These are phyloP conservation scores for Dendrophyllia cribrosa DNA, from an alignment of 64 coral and sea anemone species.

Conservation along the genomic window DNA sequence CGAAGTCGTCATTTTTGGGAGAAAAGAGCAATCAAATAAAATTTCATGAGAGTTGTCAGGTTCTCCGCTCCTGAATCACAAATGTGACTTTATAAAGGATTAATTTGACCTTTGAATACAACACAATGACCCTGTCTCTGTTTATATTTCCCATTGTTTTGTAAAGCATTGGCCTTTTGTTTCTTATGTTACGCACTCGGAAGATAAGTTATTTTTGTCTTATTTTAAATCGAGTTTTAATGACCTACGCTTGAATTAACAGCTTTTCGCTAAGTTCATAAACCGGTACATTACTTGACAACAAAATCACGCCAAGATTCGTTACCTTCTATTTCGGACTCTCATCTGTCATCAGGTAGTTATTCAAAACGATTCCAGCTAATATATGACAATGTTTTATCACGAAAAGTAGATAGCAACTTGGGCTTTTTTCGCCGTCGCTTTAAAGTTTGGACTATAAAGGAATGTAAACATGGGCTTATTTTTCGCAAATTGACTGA, in stretches of 20 bases:
- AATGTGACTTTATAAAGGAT: not conserved
- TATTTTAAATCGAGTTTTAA: not conserved
- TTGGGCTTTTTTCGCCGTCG: not conserved
- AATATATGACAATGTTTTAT: too few species aligned
- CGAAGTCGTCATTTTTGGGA: constrained; percentile 42
- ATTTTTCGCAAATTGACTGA: not conserved
- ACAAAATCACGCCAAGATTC: too few species aligned
- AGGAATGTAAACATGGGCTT: constrained; percentile 4
- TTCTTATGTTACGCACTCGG: not conserved
- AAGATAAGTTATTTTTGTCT: not conserved
- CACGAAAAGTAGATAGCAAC: too few species aligned
- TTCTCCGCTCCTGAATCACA: not conserved
- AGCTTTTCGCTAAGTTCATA: constrained; percentile 2
- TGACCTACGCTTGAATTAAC: constrained; percentile 2
- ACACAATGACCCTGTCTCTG: not conserved
- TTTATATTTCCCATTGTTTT: constrained; percentile 9
- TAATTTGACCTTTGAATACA: not conserved
- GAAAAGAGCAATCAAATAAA: not conserved
- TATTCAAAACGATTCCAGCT: too few species aligned
- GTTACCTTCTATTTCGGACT: too few species aligned
- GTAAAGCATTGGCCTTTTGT: not conserved
- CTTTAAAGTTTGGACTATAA: not conserved
- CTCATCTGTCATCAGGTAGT: too few species aligned
- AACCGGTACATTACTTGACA: too few species aligned
- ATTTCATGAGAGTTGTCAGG: not conserved